These are phyloP conservation scores for Dryocosmus kuriphilus DNA, from an alignment of 2,888 invertebrate genomes.

Conservation along the genomic window DNA sequence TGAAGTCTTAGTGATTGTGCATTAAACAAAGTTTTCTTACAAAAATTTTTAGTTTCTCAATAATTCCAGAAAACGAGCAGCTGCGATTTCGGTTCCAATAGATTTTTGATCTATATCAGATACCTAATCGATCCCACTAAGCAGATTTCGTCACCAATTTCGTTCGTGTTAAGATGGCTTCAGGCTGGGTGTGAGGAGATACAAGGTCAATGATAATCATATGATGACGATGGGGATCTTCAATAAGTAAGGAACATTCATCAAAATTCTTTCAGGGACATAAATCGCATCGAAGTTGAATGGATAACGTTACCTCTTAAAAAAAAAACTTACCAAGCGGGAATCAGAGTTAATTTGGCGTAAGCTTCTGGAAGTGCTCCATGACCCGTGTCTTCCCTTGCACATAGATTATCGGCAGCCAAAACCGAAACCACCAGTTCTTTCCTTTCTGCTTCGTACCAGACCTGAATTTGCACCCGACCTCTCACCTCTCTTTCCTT, in stretches of 20 bases:
- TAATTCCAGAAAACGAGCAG: no score
- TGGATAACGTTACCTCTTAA: background rate
- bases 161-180: no score
- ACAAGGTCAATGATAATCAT: slow-evolving; percentile 9
- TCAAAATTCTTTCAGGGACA: background rate
- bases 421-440: slow-evolving; percentile 91
- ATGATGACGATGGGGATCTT: slow-evolving; percentile 13
- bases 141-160: no score
- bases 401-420: slow-evolving; percentile 90
- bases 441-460: slow-evolving; percentile 90
- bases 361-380: slow-evolving; percentile 91
- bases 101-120: no score
- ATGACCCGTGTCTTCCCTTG: slow-evolving; percentile 88
- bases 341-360: slow-evolving; percentile 88
- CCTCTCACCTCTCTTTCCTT: slow-evolving; percentile 88
- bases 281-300: background rate
- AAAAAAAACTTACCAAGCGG: slow-evolving; percentile 84
- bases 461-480: slow-evolving; percentile 91
- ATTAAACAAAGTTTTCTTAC: no score
- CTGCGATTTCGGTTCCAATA: no score
- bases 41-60: no score
- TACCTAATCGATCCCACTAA: no score
- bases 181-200: no score
- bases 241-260: slow-evolving; percentile 16
- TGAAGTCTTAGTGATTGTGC: no score